Percentiles rank a stretch among this genome's conserved stretches.
Evolutionary conservation across 2,888 invertebrate species (phyloP).

Genomic region (Tyria jacobaeae): DNA sequence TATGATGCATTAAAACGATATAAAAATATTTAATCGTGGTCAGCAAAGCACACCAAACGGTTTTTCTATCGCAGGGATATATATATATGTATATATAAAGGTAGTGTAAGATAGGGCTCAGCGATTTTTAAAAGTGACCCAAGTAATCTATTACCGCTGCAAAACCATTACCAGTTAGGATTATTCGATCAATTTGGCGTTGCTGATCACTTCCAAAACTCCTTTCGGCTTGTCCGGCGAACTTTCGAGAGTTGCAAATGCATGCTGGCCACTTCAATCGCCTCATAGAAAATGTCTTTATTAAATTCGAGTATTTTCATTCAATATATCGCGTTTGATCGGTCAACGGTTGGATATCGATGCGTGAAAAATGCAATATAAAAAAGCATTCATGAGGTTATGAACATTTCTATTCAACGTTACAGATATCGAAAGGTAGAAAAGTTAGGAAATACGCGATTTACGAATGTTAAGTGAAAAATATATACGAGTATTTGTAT

Average conservation of each 20-base stretch:
- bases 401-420: constrained; percentile 36
- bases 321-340: constrained; percentile 39
- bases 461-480: constrained; percentile 33
- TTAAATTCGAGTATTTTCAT: constrained; percentile 43
- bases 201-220: background rate
- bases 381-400: constrained; percentile 46
- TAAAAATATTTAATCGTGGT: no score
- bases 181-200: background rate
- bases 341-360: constrained; percentile 51
- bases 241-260: constrained; percentile 11
- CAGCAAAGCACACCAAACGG: no score
- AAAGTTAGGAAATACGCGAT: constrained; percentile 34
- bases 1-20: no score
- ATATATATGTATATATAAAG: no score
- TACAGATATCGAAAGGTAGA: constrained; percentile 26
- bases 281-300: constrained; percentile 38
- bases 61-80: no score
- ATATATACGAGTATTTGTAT: constrained; percentile 35
- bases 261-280: constrained; percentile 6
- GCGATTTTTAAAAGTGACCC: background rate
- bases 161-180: background rate
- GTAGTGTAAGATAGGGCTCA: no score
- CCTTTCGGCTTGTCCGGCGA: background rate
- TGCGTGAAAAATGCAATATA: constrained; percentile 56
- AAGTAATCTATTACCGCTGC: background rate